Evolutionary conservation across 2,113 vertebrate genomes (phyloP).

Genomic region (Lampris megalopsis): DNA sequence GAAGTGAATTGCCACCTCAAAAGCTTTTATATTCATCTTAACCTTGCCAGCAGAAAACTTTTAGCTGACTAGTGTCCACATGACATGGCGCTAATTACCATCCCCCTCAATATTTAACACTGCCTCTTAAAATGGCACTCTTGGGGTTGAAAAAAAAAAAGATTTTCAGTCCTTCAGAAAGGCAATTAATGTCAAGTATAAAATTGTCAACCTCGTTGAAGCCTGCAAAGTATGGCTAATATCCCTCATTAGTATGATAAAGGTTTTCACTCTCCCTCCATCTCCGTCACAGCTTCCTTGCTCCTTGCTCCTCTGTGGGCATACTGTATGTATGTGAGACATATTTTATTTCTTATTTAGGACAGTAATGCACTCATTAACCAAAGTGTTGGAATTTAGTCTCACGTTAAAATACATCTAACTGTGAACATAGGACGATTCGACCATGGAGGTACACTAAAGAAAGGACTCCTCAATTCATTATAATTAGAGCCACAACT

Average conservation of each 20-base stretch:
- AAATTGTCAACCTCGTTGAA: slow-evolving; percentile 75
- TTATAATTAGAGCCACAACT: not conserved
- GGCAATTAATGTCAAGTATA: slow-evolving; percentile 81
- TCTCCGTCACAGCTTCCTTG: slow-evolving; percentile 64
- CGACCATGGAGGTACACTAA: not conserved
- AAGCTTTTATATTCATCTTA: slow-evolving; percentile 60
- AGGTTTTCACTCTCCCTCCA: slow-evolving; percentile 70
- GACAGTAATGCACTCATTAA: slow-evolving; percentile 17
- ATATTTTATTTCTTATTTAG: slow-evolving; percentile 45
- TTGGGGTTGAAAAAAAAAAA: slow-evolving; percentile 60
- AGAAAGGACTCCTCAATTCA: not conserved
- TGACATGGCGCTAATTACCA: slow-evolving; percentile 64
- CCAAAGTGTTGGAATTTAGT: slow-evolving; percentile 26
- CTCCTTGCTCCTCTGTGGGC: slow-evolving; percentile 40
- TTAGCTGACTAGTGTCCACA: slow-evolving; percentile 54
- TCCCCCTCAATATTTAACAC: slow-evolving; percentile 66
- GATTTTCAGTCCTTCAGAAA: slow-evolving; percentile 69
- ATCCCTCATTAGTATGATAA: slow-evolving; percentile 76
- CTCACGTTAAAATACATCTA: slow-evolving; percentile 12
- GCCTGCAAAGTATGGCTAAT: slow-evolving; percentile 73
- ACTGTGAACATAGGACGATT: not conserved
- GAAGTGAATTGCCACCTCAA: slow-evolving; percentile 35
- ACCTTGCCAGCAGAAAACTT: slow-evolving; percentile 69
- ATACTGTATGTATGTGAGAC: slow-evolving; percentile 30
- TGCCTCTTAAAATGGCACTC: slow-evolving; percentile 69